Evolutionary conservation across 2,888 invertebrate genomes (phyloP).

Genomic region (Tanytarsus gracilentus): DNA sequence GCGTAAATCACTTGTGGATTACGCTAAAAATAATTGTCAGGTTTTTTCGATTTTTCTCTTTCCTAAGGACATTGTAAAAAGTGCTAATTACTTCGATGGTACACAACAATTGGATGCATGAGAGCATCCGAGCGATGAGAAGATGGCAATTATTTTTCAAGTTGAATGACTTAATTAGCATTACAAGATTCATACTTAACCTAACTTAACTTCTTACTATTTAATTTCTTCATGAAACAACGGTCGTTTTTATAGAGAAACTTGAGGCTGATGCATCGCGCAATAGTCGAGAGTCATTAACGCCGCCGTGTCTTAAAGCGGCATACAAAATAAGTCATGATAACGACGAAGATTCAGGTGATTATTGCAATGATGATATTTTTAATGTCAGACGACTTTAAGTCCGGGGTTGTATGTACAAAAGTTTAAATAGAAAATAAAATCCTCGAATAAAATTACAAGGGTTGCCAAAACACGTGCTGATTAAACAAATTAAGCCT

Average conservation of each 20-base stretch:
- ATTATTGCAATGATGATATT: neutral
- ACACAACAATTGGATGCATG: too few relatives aligned
- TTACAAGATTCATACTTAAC: too few relatives aligned
- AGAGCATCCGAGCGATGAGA: neutral
- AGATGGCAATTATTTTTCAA: neutral
- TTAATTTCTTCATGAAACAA: neutral
- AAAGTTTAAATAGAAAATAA: neutral
- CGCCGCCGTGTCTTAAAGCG: slow-evolving; percentile 42
- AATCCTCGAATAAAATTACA: neutral
- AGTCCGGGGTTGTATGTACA: neutral
- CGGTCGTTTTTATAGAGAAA: neutral
- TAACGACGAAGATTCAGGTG: slow-evolving; percentile 36
- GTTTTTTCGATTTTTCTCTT: too few relatives aligned
- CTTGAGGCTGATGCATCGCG: slow-evolving; percentile 20
- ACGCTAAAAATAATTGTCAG: too few relatives aligned
- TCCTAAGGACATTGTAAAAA: too few relatives aligned
- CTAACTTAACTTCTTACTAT: neutral
- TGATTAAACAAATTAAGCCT: slow-evolving; percentile 1
- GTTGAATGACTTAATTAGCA: slow-evolving; percentile 14
- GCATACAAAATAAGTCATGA: slow-evolving; percentile 39
- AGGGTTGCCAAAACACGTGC: slow-evolving; percentile 17
- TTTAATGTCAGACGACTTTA: neutral
- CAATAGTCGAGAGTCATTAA: slow-evolving; percentile 31
- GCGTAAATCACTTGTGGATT: too few relatives aligned
- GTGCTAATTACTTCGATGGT: too few relatives aligned